phyloP scores from a whole-genome alignment of 1,140 invertebrate genomes.

The Papilio polytes region DNA sequence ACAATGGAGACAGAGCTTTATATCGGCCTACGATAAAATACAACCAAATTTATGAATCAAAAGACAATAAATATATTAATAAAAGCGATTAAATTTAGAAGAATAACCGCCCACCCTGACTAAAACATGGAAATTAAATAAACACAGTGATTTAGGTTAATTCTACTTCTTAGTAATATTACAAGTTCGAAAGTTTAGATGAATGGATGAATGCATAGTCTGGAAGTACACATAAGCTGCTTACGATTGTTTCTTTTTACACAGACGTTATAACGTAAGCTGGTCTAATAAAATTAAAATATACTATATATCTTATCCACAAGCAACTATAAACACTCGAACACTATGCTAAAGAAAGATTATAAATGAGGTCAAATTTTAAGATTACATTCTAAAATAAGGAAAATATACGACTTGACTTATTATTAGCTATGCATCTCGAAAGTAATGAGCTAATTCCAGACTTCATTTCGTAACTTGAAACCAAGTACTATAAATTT shows the following conservation, averaged over 20 bases:
- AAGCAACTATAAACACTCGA: background rate
- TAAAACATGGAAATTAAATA: too few species aligned
- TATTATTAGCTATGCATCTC: background rate
- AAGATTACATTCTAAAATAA: background rate
- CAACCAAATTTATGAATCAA: background rate
- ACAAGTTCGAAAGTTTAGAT: too few species aligned
- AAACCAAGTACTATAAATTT: constrained; percentile 24
- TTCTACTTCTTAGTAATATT: too few species aligned
- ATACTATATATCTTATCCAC: background rate
- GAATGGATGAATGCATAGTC: too few species aligned
- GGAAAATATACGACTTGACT: background rate
- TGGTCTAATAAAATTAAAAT: background rate
- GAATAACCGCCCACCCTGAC: too few species aligned
- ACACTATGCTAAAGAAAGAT: background rate
- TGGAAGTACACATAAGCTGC: too few species aligned
- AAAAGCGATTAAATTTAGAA: too few species aligned
- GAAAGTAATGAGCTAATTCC: constrained; percentile 6
- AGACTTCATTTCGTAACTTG: constrained; percentile 1
- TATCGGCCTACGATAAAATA: background rate
- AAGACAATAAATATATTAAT: too few species aligned
- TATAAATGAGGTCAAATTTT: background rate
- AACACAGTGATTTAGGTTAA: too few species aligned
- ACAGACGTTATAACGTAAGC: background rate
- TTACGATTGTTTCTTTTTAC: background rate
- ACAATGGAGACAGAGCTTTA: background rate